These are phyloP conservation scores for Apamea epomidion DNA, from an alignment of 2,888 invertebrate species.

Conservation along the genomic window DNA sequence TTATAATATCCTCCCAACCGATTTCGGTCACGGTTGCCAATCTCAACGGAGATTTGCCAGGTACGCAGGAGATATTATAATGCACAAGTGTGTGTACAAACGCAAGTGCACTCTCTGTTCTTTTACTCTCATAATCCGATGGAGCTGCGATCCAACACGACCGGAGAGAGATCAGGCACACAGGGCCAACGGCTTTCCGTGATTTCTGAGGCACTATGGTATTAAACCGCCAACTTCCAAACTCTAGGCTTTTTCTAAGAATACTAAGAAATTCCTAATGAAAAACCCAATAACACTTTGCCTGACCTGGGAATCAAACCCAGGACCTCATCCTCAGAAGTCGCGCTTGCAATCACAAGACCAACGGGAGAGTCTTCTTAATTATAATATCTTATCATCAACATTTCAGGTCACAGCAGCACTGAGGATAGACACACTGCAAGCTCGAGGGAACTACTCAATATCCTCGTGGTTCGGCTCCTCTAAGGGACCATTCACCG, in stretches of 20 bases:
- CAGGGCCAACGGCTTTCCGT: neutral
- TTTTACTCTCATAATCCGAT: neutral
- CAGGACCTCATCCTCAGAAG: neutral
- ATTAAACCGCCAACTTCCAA: neutral
- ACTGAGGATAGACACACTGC: constrained; percentile 92
- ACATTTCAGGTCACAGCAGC: constrained; percentile 92
- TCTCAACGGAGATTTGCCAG: neutral
- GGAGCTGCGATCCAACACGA: neutral
- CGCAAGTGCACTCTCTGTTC: too few relatives aligned
- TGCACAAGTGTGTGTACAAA: neutral
- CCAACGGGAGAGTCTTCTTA: neutral
- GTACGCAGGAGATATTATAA: neutral
- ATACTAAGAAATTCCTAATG: neutral
- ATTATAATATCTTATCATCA: neutral
- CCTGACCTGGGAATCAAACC: neutral
- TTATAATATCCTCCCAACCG: neutral
- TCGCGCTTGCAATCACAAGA: neutral
- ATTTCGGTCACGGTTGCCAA: too few relatives aligned
- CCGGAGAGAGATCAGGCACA: neutral
- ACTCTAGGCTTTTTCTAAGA: too few relatives aligned
- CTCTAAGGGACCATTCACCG: constrained; percentile 93
- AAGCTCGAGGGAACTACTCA: constrained; percentile 94
- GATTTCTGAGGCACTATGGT: neutral
- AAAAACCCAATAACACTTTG: neutral
- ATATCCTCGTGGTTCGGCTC: constrained; percentile 92